These are phyloP conservation scores for Chaetogeoica ovagalla DNA, from an alignment of 2,888 invertebrate species.

Conservation along the genomic window DNA sequence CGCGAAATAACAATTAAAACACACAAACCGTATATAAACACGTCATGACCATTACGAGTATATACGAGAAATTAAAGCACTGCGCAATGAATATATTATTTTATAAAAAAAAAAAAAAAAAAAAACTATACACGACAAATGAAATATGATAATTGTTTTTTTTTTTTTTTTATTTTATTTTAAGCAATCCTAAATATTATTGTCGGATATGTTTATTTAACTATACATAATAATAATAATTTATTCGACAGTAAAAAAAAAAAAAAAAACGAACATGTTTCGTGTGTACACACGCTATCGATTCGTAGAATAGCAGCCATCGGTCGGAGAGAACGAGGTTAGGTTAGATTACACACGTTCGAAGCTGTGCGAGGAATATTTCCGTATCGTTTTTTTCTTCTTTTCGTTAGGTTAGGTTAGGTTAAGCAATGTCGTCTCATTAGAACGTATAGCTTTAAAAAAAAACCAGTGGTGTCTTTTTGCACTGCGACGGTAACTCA, in stretches of 20 bases:
- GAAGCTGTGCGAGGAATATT: too few relatives aligned
- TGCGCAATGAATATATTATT: slow-evolving; percentile 17
- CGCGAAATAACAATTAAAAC: slow-evolving; percentile 2
- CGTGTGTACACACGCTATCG: too few relatives aligned
- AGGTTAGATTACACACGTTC: too few relatives aligned
- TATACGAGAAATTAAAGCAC: slow-evolving; percentile 7
- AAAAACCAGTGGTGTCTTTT: too few relatives aligned
- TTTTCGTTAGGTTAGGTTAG: too few relatives aligned
- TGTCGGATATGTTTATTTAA: slow-evolving; percentile 4
- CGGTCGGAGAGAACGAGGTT: too few relatives aligned
- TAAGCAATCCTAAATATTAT: background rate
- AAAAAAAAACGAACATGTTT: too few relatives aligned
- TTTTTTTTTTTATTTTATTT: background rate
- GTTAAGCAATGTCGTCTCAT: too few relatives aligned
- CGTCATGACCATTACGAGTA: background rate
- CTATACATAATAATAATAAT: background rate
- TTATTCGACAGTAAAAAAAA: slow-evolving; percentile 22
- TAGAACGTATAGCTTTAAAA: too few relatives aligned
- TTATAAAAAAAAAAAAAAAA: background rate
- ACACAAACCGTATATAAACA: background rate
- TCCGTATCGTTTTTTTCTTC: too few relatives aligned
- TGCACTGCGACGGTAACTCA: too few relatives aligned
- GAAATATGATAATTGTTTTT: slow-evolving; percentile 7
- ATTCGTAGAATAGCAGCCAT: too few relatives aligned
- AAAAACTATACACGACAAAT: background rate